Evolutionary conservation across 2,113 vertebrate genomes (phyloP).

Genomic region (Percina caprodes): DNA sequence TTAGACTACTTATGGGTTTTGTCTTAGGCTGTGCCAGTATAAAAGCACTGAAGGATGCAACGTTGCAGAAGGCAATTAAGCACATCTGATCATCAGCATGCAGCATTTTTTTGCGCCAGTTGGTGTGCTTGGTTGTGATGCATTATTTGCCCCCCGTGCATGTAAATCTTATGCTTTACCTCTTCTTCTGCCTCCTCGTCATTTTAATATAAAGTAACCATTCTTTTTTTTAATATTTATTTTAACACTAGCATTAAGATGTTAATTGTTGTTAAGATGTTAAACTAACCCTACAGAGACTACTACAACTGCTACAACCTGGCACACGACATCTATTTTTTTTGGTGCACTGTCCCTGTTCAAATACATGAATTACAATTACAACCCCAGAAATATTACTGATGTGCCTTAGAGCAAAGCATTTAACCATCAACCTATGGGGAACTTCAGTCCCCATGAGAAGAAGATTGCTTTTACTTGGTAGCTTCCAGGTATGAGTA

Average conservation of each 20-base stretch:
- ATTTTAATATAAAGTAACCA: background rate
- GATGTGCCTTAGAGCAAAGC: background rate
- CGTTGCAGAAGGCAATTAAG: constrained; percentile 24
- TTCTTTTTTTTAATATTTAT: too few species aligned
- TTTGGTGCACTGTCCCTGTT: too few species aligned
- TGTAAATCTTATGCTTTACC: background rate
- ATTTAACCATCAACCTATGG: background rate
- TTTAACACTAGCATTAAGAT: too few species aligned
- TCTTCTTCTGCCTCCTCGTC: too few species aligned
- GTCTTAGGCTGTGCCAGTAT: background rate
- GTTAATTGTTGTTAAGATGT: too few species aligned
- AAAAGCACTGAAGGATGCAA: constrained; percentile 25
- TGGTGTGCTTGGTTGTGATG: background rate
- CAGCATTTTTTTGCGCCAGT: background rate
- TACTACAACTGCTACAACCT: too few species aligned
- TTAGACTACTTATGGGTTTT: constrained; percentile 18
- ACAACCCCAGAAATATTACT: background rate
- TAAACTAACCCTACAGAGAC: too few species aligned
- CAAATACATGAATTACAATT: too few species aligned
- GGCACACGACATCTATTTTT: too few species aligned
- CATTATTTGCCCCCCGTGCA: constrained; percentile 16
- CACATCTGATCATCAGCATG: constrained; percentile 38
- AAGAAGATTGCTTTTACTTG: background rate
- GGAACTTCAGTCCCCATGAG: background rate
- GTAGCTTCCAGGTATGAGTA: constrained; percentile 22